Conservation (phyloP, 2,888 invertebrate genomes). For the Sarcophaga variegata region DNA sequence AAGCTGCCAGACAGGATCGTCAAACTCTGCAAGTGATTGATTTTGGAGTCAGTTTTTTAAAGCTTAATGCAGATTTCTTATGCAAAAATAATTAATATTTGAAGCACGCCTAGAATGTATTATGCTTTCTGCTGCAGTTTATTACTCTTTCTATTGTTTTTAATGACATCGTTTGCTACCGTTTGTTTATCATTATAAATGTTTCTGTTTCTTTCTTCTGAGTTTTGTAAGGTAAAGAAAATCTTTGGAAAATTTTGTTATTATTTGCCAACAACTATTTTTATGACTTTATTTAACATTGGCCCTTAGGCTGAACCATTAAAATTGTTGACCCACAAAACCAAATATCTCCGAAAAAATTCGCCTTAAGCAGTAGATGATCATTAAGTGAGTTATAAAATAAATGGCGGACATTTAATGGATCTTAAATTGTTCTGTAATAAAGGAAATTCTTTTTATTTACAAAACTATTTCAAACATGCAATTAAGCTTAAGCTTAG, state of each 20-base stretch:
- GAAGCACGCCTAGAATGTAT: neutral
- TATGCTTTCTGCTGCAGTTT: too few species aligned
- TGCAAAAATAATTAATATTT: neutral
- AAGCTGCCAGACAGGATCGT: neutral
- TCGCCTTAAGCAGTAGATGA: too few species aligned
- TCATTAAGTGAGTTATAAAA: too few species aligned
- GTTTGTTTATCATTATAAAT: neutral
- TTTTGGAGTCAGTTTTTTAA: neutral
- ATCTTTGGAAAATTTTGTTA: neutral
- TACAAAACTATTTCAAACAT: too few species aligned
- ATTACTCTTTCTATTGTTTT: neutral
- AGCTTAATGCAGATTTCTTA: neutral
- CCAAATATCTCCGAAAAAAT: too few species aligned
- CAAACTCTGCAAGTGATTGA: neutral
- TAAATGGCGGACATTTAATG: too few species aligned
- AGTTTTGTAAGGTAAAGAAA: neutral
- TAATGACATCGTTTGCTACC: neutral
- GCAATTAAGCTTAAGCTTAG: too few species aligned
- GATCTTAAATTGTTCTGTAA: too few species aligned
- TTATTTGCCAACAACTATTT: neutral
- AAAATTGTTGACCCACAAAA: neutral
- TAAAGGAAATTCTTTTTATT: too few species aligned
- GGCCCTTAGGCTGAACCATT: neutral
- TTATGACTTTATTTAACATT: neutral
- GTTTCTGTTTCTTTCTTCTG: neutral